Evolutionary conservation across 2,113 vertebrate species (phyloP), one percentile per base, ranked within the genome.

Genomic region (Meles meles): DNA sequence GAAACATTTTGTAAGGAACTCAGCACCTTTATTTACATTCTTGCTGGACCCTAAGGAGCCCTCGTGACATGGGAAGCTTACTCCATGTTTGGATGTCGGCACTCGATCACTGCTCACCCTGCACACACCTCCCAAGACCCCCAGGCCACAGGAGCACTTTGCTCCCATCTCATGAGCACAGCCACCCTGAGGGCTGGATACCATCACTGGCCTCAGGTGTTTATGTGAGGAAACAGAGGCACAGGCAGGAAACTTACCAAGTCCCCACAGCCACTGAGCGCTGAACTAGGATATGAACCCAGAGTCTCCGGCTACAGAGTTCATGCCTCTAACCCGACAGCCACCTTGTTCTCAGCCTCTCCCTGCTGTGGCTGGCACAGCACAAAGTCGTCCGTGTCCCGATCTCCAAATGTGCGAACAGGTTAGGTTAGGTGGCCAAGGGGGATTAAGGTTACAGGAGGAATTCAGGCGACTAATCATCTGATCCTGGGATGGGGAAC

Each of bases 61-160:
- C 6, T 39, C 13, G 1, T 0, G 23, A n/a, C 23, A 37, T 8
- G 8, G 47, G 34, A 34, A 15, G 2, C 0, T 15, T 42, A 3
- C 7, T 3, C 21, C 6, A 9, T 13, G 37, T 11, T 6, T 1
- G 1, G 5, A 7, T 15, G 7, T 11, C 0, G 0, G 34, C 55
- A 13, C 47, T 21, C 12, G 5, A 23, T 2, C 10, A 17, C 63
- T 7, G 25, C n/a, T 44, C 12, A 13, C 5, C 2, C 20, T 0
- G 11, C 31, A 49, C 2, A 0, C 18, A 7, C 52, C 0, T 18
- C 25, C 90, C 18, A 0, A 0, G 1, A 10, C 23, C 44, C 29
- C 2, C 37, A 82, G 7, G 5, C 34, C 31, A 4, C 0, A 11
- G 25, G 2, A 13, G 25, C 1, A 4, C 37, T 5, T 25, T 9